Conservation (phyloP, 1,140 invertebrate species). For the Melanaphis sacchari region DNA sequence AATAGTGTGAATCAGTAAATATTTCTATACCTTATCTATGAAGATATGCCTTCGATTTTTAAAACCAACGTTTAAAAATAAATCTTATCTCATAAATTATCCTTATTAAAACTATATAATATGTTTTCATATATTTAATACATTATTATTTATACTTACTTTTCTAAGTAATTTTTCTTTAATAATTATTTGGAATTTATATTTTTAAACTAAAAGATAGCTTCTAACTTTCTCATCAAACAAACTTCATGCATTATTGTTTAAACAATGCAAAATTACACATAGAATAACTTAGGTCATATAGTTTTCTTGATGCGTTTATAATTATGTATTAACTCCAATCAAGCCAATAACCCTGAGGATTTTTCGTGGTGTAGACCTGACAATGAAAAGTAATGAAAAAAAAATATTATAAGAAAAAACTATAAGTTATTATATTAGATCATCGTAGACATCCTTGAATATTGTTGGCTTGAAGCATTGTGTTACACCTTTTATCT, state of each 20-base stretch:
- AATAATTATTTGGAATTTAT: background rate
- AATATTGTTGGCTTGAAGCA: conserved; percentile 4
- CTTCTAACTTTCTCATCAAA: background rate
- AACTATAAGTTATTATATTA: conserved; percentile 49
- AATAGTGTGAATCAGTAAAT: background rate
- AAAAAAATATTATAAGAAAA: conserved; percentile 28
- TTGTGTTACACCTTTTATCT: conserved; percentile 49
- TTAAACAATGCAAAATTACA: conserved; percentile 27
- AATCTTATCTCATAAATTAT: background rate
- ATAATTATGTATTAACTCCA: conserved; percentile 30
- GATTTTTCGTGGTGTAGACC: conserved; percentile 40
- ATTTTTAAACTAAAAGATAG: background rate
- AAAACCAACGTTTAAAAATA: background rate
- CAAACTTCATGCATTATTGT: background rate
- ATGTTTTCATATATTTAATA: background rate
- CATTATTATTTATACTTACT: background rate
- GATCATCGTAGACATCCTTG: conserved; percentile 31
- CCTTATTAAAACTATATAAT: background rate
- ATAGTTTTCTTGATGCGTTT: background rate
- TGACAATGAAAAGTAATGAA: conserved; percentile 42
- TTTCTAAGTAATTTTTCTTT: background rate
- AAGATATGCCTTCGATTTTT: background rate
- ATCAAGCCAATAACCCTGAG: conserved; percentile 47
- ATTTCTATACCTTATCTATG: background rate
- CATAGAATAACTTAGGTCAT: background rate